phyloP scores from a whole-genome alignment of 2,888 invertebrate species.

The Hypomecis punctinalis region DNA sequence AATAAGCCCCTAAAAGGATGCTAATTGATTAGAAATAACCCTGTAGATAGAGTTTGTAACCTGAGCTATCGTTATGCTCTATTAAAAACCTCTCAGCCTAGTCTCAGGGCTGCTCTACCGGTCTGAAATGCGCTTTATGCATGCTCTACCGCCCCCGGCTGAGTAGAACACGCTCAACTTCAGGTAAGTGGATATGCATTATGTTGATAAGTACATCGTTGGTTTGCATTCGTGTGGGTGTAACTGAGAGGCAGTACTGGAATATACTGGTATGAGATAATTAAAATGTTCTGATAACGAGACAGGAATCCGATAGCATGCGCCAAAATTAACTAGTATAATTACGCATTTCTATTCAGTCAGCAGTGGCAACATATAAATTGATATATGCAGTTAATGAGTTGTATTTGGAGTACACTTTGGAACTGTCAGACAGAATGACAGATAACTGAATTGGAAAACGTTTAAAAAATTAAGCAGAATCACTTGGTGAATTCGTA shows the following conservation, averaged over 20 bases:
- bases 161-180: constrained; percentile 11
- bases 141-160: constrained; percentile 46
- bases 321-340: no score
- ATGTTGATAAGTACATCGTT: background rate
- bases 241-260: background rate
- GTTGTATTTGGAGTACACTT: no score
- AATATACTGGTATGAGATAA: background rate
- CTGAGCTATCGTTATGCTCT: constrained; percentile 50
- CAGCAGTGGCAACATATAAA: no score
- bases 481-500: no score
- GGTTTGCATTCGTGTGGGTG: background rate
- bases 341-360: no score
- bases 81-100: constrained; percentile 49
- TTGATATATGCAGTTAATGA: no score
- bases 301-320: background rate
- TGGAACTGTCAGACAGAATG: no score
- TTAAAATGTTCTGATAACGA: background rate
- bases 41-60: constrained; percentile 28
- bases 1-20: no score
- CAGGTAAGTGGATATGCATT: constrained; percentile 18
- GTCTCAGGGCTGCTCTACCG: constrained; percentile 42
- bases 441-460: no score
- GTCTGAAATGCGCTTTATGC: constrained; percentile 48
- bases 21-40: no score
- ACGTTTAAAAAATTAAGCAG: no score